phyloP scores from a whole-genome alignment of 2,797 vertebrate genomes.

The Columba guinea region DNA sequence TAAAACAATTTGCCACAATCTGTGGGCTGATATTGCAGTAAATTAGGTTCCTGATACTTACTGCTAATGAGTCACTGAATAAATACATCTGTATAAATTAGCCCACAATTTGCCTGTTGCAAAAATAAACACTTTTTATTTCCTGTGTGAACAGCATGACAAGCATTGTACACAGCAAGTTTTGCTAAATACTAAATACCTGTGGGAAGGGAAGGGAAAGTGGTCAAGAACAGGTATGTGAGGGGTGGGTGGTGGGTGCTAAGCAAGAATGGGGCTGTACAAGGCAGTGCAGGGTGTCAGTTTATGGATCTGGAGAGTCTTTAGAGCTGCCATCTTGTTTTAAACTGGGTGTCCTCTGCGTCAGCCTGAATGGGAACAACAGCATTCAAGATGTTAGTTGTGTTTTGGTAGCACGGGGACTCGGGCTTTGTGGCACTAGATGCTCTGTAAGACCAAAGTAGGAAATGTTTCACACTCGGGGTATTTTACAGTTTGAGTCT shows the following conservation, averaged over 20 bases:
- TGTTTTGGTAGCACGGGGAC: neutral
- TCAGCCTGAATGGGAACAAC: neutral
- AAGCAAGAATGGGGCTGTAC: accelerated
- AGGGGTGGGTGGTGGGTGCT: neutral
- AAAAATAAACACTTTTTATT: conserved; percentile 64
- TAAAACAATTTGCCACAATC: conserved; percentile 64
- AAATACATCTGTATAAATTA: conserved; percentile 74
- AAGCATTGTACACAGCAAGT: neutral
- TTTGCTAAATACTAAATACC: neutral
- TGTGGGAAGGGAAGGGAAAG: neutral
- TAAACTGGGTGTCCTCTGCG: neutral
- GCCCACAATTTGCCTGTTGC: conserved; percentile 59
- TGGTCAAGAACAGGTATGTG: accelerated
- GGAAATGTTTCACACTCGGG: conserved; percentile 2
- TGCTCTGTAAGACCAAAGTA: conserved; percentile 10
- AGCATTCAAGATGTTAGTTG: neutral
- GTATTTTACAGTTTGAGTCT: neutral
- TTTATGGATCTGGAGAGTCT: neutral
- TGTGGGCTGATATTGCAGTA: conserved; percentile 71
- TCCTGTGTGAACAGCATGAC: conserved; percentile 53
- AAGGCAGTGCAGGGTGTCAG: neutral
- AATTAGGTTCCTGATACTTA: conserved; percentile 67
- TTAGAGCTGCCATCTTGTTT: neutral
- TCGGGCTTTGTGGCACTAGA: neutral
- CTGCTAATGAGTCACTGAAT: conserved; percentile 70